phyloP scores from a whole-genome alignment of 2,888 invertebrate species.

The Ecdyonurus torrentis region DNA sequence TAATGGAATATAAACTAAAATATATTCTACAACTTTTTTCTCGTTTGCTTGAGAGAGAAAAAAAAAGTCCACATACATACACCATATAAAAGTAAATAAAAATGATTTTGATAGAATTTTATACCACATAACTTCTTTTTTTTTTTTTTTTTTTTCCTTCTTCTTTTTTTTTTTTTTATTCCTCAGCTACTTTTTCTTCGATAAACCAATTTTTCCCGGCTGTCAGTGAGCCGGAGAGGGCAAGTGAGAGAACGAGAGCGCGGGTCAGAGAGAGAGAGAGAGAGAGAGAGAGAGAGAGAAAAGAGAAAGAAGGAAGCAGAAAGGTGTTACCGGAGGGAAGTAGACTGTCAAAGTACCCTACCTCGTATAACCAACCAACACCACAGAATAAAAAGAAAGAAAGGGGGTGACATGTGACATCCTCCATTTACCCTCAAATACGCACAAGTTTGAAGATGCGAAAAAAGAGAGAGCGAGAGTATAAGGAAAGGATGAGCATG shows the following conservation, averaged over 20 bases:
- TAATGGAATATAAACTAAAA: background rate
- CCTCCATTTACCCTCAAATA: background rate
- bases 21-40: background rate
- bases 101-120: background rate
- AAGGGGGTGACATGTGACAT: background rate
- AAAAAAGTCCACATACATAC: too few relatives aligned
- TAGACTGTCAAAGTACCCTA: background rate
- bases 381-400: background rate
- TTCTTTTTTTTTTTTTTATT: background rate
- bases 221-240: background rate
- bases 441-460: background rate
- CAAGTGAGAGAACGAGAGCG: background rate
- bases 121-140: background rate
- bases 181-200: background rate
- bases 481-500: too few relatives aligned
- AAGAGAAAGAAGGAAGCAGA: background rate
- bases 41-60: too few relatives aligned
- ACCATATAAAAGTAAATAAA: background rate
- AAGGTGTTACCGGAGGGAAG: slow-evolving; percentile 5
- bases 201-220: background rate
- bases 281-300: background rate
- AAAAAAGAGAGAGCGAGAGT: background rate
- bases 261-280: background rate
- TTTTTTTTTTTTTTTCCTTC: background rate
- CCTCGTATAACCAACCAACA: background rate